Evolutionary conservation across 2,113 vertebrate species (phyloP), one percentile per base, ranked within the genome.

Genomic region (Trogon melanurus): DNA sequence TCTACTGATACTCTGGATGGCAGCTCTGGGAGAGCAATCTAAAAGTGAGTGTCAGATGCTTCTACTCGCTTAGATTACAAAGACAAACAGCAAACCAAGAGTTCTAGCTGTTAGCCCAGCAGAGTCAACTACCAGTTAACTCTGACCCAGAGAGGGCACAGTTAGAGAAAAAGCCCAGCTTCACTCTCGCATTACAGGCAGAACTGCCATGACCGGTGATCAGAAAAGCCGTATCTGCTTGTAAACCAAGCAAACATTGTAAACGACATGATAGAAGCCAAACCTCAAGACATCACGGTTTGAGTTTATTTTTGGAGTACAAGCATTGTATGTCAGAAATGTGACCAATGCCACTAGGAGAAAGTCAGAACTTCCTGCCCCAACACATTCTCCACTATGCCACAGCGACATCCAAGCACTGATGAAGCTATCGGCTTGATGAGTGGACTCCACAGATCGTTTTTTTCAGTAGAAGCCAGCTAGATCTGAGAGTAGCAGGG

Each of bases 1-100:
- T 84, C 89, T 91, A 81, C 36, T 91, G 89, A 88, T 89, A 82
- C 38, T 83, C 75, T 93, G 94, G 84, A 96, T 82, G 86, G 51
- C 76, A 91, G 53, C 58, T 91, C 81, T 48, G 74, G 54, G 92
- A 93, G 27, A 92, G 91, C 85, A 93, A 76, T 79, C 65, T 83
- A 88, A 27, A 89, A 93, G 27, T 95, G 78, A 90, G 60, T 84
- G 93, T 91, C 47, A 26, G 78, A 89, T 5, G 47, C 62, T 82
- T 88, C 66, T 88, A 30, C 70, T 94, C 81, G 64, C 69, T 93
- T 86, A 71, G 26, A 36, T 94, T 87, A 82, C 76, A 88, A 75
- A 13, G 57, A 64, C 84, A 64, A 91, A 64, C 25, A 87, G 23
- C 18, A 84, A 80, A 69, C 32, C 48, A 84, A 80, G 79, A 90